Conservation (phyloP, 2,888 invertebrate genomes). For the Stenodema calcarata region DNA sequence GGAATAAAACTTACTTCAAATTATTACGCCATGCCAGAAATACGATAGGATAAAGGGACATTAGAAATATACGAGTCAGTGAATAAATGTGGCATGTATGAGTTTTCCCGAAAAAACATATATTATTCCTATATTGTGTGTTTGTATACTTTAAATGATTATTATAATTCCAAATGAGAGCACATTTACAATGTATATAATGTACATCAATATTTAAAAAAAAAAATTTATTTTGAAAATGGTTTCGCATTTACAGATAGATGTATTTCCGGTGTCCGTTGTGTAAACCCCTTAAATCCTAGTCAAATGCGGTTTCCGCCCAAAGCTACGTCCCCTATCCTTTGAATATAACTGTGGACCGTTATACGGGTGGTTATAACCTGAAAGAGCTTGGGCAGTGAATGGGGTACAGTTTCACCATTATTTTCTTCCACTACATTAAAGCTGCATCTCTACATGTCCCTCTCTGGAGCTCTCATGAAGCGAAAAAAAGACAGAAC, state of each 20-base stretch:
- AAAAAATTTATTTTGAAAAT: background rate
- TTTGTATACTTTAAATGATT: too few relatives aligned
- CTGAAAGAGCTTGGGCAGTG: background rate
- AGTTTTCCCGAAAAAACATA: too few relatives aligned
- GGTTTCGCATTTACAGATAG: background rate
- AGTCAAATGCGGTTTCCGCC: conserved; percentile 8
- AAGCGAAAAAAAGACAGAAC: background rate
- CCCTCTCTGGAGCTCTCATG: background rate
- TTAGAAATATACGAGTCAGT: too few relatives aligned
- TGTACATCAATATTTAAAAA: background rate
- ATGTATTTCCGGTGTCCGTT: background rate
- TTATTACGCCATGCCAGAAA: too few relatives aligned
- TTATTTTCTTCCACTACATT: conserved; percentile 45
- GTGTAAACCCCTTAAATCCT: conserved; percentile 34
- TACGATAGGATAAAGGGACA: too few relatives aligned
- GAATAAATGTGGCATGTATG: too few relatives aligned
- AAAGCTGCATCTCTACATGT: conserved; percentile 28
- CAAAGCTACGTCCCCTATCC: background rate
- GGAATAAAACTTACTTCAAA: too few relatives aligned
- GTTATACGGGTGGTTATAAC: background rate
- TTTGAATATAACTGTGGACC: conserved; percentile 28
- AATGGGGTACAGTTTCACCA: background rate
- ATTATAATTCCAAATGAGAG: too few relatives aligned
- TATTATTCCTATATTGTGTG: too few relatives aligned
- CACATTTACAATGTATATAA: too few relatives aligned